Evolutionary conservation across 2,797 vertebrate species (phyloP).

Genomic region (Megaceryle alcyon): DNA sequence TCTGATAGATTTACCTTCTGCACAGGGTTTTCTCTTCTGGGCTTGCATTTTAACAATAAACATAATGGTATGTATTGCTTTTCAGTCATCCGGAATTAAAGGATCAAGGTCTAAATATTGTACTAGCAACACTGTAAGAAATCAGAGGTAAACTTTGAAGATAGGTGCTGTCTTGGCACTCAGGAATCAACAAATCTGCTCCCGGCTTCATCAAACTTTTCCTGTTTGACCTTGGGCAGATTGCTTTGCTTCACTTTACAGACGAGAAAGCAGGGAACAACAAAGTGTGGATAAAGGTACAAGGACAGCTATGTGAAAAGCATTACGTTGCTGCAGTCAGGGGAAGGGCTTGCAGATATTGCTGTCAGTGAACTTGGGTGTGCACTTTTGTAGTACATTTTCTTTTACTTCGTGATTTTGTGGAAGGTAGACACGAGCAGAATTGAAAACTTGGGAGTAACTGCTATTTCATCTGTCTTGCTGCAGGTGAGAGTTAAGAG

Average conservation of each 20-base stretch:
- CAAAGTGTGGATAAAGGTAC: not conserved
- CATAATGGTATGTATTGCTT: not conserved
- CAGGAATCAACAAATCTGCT: not conserved
- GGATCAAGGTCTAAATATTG: not conserved
- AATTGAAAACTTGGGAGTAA: not conserved
- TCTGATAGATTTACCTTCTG: not conserved
- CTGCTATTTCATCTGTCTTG: not conserved
- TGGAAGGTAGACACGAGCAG: not conserved
- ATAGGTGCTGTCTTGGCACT: not conserved
- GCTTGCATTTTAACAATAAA: not conserved
- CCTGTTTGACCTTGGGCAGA: not conserved
- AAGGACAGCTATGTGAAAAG: not conserved
- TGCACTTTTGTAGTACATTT: not conserved
- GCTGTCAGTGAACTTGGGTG: not conserved
- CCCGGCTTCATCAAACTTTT: not conserved
- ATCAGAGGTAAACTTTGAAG: not conserved
- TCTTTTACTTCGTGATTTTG: not conserved
- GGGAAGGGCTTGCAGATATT: not conserved
- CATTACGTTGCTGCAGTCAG: not conserved
- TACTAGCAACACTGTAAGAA: not conserved
- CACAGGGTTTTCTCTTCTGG: not conserved
- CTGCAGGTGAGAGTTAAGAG: not conserved
- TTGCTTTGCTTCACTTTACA: not conserved
- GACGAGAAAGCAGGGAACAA: too few species aligned
- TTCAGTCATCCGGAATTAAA: not conserved